Percentiles rank a stretch among this genome's conserved stretches.
Conservation (phyloP, 1,140 invertebrate species). For the Cataglyphis hispanica region DNA sequence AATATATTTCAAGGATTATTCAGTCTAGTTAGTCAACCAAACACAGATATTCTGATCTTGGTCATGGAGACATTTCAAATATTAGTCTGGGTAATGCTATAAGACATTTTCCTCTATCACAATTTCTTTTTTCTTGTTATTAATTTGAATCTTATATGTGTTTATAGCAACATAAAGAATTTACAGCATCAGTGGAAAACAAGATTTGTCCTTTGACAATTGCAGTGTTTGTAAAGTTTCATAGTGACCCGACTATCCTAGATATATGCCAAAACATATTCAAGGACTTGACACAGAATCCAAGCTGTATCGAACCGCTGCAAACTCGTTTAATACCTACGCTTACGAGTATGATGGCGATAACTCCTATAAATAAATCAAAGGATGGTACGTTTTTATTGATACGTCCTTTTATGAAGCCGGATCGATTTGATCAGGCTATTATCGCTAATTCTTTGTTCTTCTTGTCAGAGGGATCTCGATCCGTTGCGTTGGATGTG, state of each 20-base stretch:
- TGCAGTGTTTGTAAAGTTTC: conserved; percentile 91
- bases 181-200: conserved; percentile 89
- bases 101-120: conserved; percentile 9
- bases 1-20: conserved; percentile 84
- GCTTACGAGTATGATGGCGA: conserved; percentile 89
- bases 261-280: conserved; percentile 90
- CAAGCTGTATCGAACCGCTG: conserved; percentile 88
- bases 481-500: conserved; percentile 89
- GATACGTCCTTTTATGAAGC: background rate
- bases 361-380: conserved; percentile 79
- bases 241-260: conserved; percentile 89
- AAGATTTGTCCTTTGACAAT: conserved; percentile 91
- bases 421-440: background rate
- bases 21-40: conserved; percentile 79
- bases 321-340: conserved; percentile 91
- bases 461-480: conserved; percentile 76
- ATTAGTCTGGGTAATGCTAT: conserved; percentile 88
- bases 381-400: conserved; percentile 78
- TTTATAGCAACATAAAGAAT: conserved; percentile 89
- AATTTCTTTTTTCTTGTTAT: background rate
- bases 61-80: conserved; percentile 90
- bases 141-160: background rate
- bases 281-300: conserved; percentile 89
- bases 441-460: background rate
- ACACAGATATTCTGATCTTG: conserved; percentile 88